Evolutionary conservation across 1,140 invertebrate genomes (phyloP).

Genomic region (Acromyrmex charruanus): DNA sequence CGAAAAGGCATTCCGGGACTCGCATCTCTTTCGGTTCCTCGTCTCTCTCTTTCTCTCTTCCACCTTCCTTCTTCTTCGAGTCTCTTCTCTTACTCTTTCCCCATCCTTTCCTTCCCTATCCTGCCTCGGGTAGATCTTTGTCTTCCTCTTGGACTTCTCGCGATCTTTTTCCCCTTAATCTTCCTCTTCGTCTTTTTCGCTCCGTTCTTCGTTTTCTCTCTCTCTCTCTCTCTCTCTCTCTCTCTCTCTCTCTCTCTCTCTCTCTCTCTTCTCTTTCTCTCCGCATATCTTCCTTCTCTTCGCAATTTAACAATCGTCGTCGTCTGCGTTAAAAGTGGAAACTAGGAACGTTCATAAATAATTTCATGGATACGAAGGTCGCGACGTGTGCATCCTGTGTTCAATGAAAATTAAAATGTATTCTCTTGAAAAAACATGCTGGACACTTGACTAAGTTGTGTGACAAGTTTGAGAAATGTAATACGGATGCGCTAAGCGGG

Average conservation of each 20-base stretch:
- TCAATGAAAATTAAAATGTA: slow-evolving; percentile 56
- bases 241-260: no score
- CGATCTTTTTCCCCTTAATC: slow-evolving; percentile 44
- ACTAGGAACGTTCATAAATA: slow-evolving; percentile 61
- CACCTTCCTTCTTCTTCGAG: background rate
- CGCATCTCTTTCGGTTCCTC: slow-evolving; percentile 65
- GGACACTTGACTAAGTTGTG: background rate
- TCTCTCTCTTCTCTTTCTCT: no score
- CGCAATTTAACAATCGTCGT: slow-evolving; percentile 49
- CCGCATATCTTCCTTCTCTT: slow-evolving; percentile 25
- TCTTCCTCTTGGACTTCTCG: slow-evolving; percentile 46
- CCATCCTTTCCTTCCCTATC: slow-evolving; percentile 1
- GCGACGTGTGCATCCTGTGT: slow-evolving; percentile 36
- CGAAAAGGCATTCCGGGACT: slow-evolving; percentile 77
- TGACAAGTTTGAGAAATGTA: slow-evolving; percentile 27
- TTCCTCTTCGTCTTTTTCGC: slow-evolving; percentile 19
- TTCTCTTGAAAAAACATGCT: background rate
- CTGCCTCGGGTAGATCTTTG: slow-evolving; percentile 53
- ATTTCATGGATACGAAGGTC: slow-evolving; percentile 54
- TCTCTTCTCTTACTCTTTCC: background rate
- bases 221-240: background rate
- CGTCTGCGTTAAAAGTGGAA: slow-evolving; percentile 11
- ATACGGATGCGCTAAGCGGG: background rate
- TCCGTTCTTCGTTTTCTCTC: slow-evolving; percentile 37
- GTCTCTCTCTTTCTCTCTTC: slow-evolving; percentile 21